Conservation (phyloP, 2,113 vertebrate genomes). For the Spea bombifrons region DNA sequence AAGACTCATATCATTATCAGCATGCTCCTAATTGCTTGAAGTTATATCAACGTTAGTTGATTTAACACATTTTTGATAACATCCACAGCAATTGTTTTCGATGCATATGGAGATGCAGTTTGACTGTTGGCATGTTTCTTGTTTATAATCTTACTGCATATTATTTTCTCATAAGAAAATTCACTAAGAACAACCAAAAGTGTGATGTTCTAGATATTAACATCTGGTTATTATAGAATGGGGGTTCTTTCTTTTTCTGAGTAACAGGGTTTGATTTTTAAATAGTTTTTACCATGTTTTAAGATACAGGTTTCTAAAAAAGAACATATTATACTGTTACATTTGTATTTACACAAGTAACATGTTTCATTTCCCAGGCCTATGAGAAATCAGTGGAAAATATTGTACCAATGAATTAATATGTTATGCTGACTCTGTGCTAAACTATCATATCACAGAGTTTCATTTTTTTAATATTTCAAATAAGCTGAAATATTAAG, state of each 20-base stretch:
- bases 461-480: neutral
- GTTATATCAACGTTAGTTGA: slow-evolving; percentile 99
- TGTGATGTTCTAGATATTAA: too few relatives aligned
- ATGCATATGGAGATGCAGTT: slow-evolving; percentile 75
- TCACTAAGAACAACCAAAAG: too few relatives aligned
- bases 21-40: slow-evolving; percentile 98
- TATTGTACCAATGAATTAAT: slow-evolving; percentile 10
- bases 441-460: neutral
- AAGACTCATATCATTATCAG: slow-evolving; percentile 99
- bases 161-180: too few relatives aligned
- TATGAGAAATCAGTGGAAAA: slow-evolving; percentile 2
- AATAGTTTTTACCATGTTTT: too few relatives aligned
- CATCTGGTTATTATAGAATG: too few relatives aligned
- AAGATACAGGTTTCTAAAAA: too few relatives aligned
- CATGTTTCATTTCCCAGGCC: neutral
- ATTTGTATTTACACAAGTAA: too few relatives aligned
- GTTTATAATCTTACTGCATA: neutral
- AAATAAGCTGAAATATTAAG: too few relatives aligned
- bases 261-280: too few relatives aligned
- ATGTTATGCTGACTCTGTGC: neutral
- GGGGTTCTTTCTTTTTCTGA: too few relatives aligned
- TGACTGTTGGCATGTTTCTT: slow-evolving; percentile 62
- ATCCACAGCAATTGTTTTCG: slow-evolving; percentile 84
- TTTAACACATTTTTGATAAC: slow-evolving; percentile 90
- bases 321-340: too few relatives aligned